Conservation (phyloP, 2,888 invertebrate species). For the Macrosiphum euphorbiae region DNA sequence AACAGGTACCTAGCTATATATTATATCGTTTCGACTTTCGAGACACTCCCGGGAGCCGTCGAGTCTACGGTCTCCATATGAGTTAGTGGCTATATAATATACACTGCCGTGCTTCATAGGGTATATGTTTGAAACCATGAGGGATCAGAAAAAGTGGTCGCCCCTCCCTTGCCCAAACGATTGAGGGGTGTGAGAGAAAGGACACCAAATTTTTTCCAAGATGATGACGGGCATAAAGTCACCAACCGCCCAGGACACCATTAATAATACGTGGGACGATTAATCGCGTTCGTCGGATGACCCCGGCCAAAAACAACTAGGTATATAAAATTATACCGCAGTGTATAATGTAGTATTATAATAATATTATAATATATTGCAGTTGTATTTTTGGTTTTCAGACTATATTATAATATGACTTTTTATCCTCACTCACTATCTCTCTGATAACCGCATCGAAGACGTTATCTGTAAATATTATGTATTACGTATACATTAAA, state of each 20-base stretch:
- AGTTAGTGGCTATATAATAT: not conserved
- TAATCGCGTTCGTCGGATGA: not conserved
- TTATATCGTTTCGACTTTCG: not conserved
- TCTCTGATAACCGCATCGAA: too few relatives aligned
- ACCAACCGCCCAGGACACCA: not conserved
- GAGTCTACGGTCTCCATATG: not conserved
- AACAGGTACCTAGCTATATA: not conserved
- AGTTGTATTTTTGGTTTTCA: not conserved
- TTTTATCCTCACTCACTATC: too few relatives aligned
- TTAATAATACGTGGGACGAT: slow-evolving; percentile 28
- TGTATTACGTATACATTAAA: not conserved
- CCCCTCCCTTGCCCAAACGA: not conserved
- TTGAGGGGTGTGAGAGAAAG: not conserved
- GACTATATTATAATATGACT: not conserved
- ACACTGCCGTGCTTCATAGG: not conserved
- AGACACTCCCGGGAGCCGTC: slow-evolving; percentile 5
- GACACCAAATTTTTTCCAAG: not conserved
- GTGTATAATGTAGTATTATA: not conserved
- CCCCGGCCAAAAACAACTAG: not conserved
- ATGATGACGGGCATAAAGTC: not conserved
- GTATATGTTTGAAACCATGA: not conserved
- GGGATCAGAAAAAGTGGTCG: not conserved
- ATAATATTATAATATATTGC: not conserved
- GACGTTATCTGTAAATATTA: not conserved
- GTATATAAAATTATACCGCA: not conserved